phyloP scores from a whole-genome alignment of 2,888 invertebrate genomes.

The Geotrupes spiniger region DNA sequence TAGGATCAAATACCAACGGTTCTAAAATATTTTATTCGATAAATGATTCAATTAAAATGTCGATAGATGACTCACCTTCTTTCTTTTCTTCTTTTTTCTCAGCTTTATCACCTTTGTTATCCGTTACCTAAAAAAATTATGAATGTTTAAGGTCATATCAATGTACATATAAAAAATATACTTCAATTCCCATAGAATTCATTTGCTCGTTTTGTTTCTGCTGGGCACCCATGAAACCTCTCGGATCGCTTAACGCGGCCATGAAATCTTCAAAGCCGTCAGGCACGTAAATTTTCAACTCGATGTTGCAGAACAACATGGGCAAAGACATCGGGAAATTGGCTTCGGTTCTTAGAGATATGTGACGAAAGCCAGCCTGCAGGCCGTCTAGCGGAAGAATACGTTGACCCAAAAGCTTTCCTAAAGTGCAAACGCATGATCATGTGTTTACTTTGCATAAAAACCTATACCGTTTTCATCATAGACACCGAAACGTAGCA shows the following conservation, averaged over 20 bases:
- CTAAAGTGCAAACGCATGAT: conserved; percentile 14
- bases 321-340: conserved; percentile 99
- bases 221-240: conserved; percentile 85
- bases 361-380: conserved; percentile 97
- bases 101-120: conserved; percentile 57
- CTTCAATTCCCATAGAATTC: conserved; percentile 92
- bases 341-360: conserved; percentile 95
- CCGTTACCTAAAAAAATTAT: conserved; percentile 34
- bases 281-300: conserved; percentile 98
- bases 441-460: background rate
- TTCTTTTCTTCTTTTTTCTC: conserved; percentile 68
- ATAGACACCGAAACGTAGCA: conserved; percentile 95
- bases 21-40: conserved; percentile 46
- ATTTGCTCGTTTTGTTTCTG: conserved; percentile 88
- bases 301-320: conserved; percentile 98
- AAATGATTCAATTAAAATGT: background rate
- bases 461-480: conserved; percentile 83
- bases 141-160: conserved; percentile 3
- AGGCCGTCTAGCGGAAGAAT: conserved; percentile 97
- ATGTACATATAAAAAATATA: conserved; percentile 20
- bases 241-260: conserved; percentile 94
- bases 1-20: conserved; percentile 82
- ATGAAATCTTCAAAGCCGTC: conserved; percentile 99
- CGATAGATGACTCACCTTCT: conserved; percentile 44
- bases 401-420: conserved; percentile 89